Evolutionary conservation across 1,140 invertebrate genomes (phyloP).

Genomic region (Diploscapter pachys): DNA sequence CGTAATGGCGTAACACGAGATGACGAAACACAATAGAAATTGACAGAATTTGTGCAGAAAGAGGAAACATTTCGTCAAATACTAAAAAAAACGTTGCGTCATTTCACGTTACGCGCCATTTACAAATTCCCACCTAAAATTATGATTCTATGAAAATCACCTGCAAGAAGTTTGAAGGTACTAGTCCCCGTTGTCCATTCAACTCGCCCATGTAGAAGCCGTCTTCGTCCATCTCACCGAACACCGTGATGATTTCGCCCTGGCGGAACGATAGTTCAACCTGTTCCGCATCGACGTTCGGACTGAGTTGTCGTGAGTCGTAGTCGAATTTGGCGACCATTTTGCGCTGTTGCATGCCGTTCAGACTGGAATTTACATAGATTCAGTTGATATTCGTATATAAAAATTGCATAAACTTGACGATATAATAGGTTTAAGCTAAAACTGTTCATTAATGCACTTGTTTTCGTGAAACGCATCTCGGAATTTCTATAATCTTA

Average conservation of each 20-base stretch:
- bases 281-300: constrained; percentile 88
- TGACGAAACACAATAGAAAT: too few species aligned
- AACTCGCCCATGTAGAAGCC: constrained; percentile 89
- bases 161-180: constrained; percentile 85
- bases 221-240: constrained; percentile 95
- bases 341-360: constrained; percentile 10
- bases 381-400: too few species aligned
- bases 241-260: constrained; percentile 88
- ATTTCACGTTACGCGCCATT: not conserved
- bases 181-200: constrained; percentile 81
- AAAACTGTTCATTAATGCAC: too few species aligned
- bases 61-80: too few species aligned
- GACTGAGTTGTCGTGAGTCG: constrained; percentile 88
- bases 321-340: constrained; percentile 99
- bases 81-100: not conserved
- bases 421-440: too few species aligned
- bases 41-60: too few species aligned
- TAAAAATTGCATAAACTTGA: too few species aligned
- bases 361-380: not conserved
- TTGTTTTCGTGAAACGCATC: too few species aligned
- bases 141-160: not conserved
- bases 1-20: not conserved
- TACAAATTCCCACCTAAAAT: not conserved
- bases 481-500: too few species aligned
- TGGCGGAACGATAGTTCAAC: constrained; percentile 89